Evolutionary conservation across 37 sponge, comb jelly and placozoan species (phyloP).

Genomic region (Dysidea cf. avara): DNA sequence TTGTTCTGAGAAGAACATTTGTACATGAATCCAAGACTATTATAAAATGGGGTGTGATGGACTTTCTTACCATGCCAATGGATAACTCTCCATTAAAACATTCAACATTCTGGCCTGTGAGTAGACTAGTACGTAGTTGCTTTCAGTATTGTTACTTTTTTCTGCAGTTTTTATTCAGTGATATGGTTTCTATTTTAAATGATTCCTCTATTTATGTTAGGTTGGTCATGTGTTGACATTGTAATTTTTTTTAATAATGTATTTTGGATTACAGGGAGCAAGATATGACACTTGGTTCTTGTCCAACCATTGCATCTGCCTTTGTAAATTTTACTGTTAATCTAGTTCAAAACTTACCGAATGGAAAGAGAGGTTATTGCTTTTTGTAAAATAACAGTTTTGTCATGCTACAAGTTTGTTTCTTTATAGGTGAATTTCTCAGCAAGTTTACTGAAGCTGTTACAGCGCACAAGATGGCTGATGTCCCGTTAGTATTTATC

Average conservation of each 20-base stretch:
- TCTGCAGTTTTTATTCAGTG: conserved; percentile 61
- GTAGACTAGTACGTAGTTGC: not conserved
- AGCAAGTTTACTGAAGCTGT: conserved; percentile 12
- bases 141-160: not conserved
- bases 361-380: conserved; percentile 9
- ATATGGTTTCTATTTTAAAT: conserved; percentile 47
- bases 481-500: conserved; percentile 55
- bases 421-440: conserved; percentile 31
- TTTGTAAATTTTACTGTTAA: conserved; percentile 9
- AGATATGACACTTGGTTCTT: not conserved
- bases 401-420: too few relatives aligned
- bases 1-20: conserved; percentile 60
- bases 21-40: conserved; percentile 75
- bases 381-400: too few relatives aligned
- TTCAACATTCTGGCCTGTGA: conserved; percentile 59
- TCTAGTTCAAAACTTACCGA: conserved; percentile 19
- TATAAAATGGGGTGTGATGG: conserved; percentile 67
- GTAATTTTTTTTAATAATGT: not conserved
- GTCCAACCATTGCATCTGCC: conserved; percentile 20
- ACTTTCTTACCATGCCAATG: conserved; percentile 47
- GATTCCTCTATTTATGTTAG: conserved; percentile 46
- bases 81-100: conserved; percentile 46
- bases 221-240: conserved; percentile 22
- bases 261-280: not conserved
- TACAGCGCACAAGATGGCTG: conserved; percentile 18